Evolutionary conservation across 2,113 vertebrate genomes (phyloP).

Genomic region (Rhea americana): DNA sequence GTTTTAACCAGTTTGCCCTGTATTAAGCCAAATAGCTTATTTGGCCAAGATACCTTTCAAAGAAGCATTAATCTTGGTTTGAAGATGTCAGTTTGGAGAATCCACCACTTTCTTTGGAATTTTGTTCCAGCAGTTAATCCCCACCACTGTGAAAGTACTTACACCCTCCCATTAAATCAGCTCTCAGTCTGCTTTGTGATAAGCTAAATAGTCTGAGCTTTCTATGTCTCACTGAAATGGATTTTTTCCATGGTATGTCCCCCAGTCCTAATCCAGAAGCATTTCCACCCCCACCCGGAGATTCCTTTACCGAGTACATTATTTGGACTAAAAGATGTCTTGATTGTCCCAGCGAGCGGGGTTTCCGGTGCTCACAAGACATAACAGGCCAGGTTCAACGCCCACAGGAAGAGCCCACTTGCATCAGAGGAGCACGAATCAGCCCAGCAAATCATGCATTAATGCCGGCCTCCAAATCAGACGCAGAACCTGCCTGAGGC

Average conservation of each 20-base stretch:
- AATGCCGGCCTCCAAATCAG: not conserved
- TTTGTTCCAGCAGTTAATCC: not conserved
- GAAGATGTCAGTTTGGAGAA: not conserved
- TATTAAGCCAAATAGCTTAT: not conserved
- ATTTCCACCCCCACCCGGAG: not conserved
- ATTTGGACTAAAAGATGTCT: not conserved
- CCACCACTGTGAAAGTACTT: not conserved
- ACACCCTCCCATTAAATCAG: not conserved
- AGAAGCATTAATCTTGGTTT: not conserved
- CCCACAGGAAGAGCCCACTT: not conserved
- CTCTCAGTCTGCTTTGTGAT: not conserved
- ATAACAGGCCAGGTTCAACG: not conserved
- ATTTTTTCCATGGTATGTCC: not conserved
- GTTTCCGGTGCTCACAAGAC: not conserved
- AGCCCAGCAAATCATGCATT: not conserved
- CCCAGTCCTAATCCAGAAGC: not conserved
- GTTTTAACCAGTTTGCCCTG: not conserved
- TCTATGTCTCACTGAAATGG: not conserved
- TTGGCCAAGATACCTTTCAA: not conserved
- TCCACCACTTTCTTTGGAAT: not conserved
- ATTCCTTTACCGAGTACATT: not conserved
- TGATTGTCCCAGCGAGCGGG: fast-evolving
- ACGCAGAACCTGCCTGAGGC: not conserved
- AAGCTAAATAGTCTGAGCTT: not conserved
- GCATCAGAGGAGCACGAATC: fast-evolving